Evolutionary conservation across 2,113 vertebrate genomes (phyloP), one percentile per base, ranked within the genome.

Genomic region (Aythya baeri): DNA sequence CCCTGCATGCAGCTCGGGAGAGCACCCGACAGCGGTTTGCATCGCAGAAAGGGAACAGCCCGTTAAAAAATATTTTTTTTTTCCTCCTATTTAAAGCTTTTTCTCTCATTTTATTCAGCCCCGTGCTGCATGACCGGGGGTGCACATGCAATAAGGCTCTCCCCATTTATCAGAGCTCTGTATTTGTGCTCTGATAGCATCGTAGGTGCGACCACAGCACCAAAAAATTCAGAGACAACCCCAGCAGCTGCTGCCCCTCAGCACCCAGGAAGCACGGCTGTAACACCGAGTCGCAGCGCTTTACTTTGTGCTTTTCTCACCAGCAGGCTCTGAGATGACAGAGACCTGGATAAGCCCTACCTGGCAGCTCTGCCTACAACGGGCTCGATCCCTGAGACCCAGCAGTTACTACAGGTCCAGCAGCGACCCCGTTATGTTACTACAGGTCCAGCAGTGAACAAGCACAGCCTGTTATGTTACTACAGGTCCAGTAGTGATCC

Each of bases 171-270:
- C 3, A 32, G 49, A 50, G 72, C n/a, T 25, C 17, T 18, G 49
- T 9, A 0, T 4, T 23, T 12, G 2, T 6, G 63, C 70, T 5
- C 44, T 29, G 66, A 1, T 1, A 3, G 34, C 61, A 5, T 13
- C 4, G 1, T 1, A 2, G 29, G 49, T 3, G 23, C 27, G 4
- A 17, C 0, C 9, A 38, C 59, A 46, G 75, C 41, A 27, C 36
- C 7, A 29, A 16, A 2, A 52, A 29, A 12, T 9, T 13, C 55
- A 15, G 7, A 17, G 1, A 17, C 22, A 4, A 11, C 2, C 36
- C 44, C 10, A 21, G 12, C 52, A 27, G 58, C 66, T 15, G 27
- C 4, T 2, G 8, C 59, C 38, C 23, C 74, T 23, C 38, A 4
- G 54, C 83, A 3, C 68, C 1, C 32, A 6, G 1, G 0, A 14